Percentiles rank a stretch among this genome's conserved stretches.
phyloP scores from a whole-genome alignment of 1,140 invertebrate genomes.

The Alviniconcha marisindica region DNA sequence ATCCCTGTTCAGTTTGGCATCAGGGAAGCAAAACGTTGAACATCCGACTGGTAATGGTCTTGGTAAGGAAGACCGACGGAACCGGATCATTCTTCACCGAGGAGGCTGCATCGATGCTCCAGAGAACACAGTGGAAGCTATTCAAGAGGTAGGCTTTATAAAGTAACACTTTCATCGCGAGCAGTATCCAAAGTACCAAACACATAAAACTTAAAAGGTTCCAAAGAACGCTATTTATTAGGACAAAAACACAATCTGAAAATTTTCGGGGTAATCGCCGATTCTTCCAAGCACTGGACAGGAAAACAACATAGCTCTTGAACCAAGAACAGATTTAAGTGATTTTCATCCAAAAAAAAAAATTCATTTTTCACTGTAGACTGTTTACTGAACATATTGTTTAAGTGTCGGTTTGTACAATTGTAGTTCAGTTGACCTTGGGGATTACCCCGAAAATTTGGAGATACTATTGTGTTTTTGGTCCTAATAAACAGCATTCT shows the following conservation, averaged over 20 bases:
- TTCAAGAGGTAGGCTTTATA: conserved; percentile 80
- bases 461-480: too few relatives aligned
- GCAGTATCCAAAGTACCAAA: neutral
- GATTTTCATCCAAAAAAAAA: too few relatives aligned
- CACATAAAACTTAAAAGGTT: neutral
- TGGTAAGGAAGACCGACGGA: neutral
- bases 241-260: neutral
- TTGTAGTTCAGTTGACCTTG: too few relatives aligned
- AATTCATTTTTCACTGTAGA: too few relatives aligned
- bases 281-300: neutral
- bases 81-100: conserved; percentile 80
- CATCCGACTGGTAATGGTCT: too few relatives aligned
- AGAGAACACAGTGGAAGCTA: conserved; percentile 84
- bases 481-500: too few relatives aligned
- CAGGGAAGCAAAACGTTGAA: neutral
- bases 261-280: neutral
- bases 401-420: too few relatives aligned
- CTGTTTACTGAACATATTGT: too few relatives aligned
- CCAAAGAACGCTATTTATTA: neutral
- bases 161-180: neutral
- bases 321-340: too few relatives aligned
- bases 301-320: too few relatives aligned
- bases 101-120: conserved; percentile 85
- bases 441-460: too few relatives aligned
- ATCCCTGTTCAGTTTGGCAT: neutral